phyloP scores from a whole-genome alignment of 2,113 vertebrate genomes.

The Dasyornis broadbenti region DNA sequence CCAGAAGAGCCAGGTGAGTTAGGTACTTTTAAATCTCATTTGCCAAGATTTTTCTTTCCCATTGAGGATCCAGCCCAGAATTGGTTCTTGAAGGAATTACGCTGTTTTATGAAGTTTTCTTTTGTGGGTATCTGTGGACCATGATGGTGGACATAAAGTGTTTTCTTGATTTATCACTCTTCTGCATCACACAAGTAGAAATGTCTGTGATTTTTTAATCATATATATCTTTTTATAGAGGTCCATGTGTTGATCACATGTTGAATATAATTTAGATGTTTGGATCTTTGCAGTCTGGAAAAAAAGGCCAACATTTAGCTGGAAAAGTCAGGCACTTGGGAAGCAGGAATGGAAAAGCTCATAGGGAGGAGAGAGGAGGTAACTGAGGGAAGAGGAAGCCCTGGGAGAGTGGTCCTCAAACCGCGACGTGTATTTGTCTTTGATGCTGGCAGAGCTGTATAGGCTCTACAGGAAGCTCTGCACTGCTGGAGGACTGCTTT shows the following conservation, averaged over 20 bases:
- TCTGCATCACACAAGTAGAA: background rate
- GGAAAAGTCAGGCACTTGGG: background rate
- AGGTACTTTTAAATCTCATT: background rate
- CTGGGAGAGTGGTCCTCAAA: background rate
- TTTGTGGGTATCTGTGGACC: background rate
- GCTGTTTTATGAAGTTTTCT: background rate
- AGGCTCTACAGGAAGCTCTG: constrained; percentile 15
- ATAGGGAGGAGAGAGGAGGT: background rate
- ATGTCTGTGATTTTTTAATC: background rate
- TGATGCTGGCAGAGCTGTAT: background rate
- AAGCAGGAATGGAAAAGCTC: background rate
- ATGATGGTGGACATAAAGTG: background rate
- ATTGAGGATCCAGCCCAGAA: background rate
- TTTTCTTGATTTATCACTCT: constrained; percentile 8
- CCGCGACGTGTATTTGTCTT: background rate
- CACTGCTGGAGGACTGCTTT: constrained; percentile 44
- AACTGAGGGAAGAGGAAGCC: background rate
- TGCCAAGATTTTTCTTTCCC: background rate
- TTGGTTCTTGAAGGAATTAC: background rate
- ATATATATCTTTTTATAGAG: background rate
- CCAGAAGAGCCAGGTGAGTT: background rate
- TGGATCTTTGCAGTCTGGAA: background rate
- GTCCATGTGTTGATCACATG: background rate
- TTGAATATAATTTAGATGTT: background rate
- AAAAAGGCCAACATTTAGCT: background rate